phyloP scores from a whole-genome alignment of 2,797 vertebrate species.

The Vultur gryphus region DNA sequence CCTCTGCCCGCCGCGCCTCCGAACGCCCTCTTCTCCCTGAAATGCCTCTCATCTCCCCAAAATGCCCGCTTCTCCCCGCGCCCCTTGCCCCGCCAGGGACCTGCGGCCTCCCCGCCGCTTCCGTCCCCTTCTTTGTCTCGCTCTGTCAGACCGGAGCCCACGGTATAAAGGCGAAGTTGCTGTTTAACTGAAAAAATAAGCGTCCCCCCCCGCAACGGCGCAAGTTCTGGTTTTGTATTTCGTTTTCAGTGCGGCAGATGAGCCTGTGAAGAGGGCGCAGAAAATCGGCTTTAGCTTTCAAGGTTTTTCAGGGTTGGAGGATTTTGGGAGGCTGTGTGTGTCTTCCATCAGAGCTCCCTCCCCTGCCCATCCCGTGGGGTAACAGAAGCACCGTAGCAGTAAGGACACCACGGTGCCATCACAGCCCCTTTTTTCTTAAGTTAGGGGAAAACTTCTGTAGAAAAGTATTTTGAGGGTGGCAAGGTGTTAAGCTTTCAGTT shows the following conservation, averaged over 20 bases:
- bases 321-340: too few relatives aligned
- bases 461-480: background rate
- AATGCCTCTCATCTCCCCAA: too few relatives aligned
- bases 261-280: rapidly evolving
- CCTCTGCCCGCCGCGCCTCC: too few relatives aligned
- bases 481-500: background rate
- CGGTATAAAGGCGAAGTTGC: rapidly evolving
- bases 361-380: rapidly evolving
- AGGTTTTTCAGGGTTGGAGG: background rate
- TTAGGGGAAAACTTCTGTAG: too few relatives aligned
- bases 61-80: background rate
- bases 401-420: rapidly evolving
- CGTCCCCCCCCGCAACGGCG: rapidly evolving
- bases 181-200: too few relatives aligned
- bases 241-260: rapidly evolving
- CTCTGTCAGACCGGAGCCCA: rapidly evolving
- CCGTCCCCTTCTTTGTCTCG: rapidly evolving
- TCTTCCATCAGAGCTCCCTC: rapidly evolving
- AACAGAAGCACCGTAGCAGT: background rate
- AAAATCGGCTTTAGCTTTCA: too few relatives aligned
- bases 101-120: background rate
- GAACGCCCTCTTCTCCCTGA: too few relatives aligned
- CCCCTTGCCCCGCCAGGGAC: background rate
- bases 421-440: too few relatives aligned
- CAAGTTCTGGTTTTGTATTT: background rate